Percentiles rank a stretch among this genome's conserved stretches.
Conservation (phyloP, 2,113 vertebrate species). For the Bubalus kerabau region DNA sequence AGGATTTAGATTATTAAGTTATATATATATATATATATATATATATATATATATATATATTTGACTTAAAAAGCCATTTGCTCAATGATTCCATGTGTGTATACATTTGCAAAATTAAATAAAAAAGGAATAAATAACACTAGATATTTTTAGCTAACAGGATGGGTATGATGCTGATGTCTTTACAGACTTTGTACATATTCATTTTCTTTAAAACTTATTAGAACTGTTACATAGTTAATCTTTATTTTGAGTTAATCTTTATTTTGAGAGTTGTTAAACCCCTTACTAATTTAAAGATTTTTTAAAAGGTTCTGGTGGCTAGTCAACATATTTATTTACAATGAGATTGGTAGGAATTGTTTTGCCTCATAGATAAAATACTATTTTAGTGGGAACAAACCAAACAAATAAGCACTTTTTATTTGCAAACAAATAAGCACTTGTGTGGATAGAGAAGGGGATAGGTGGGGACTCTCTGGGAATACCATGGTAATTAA, state of each 20-base stretch:
- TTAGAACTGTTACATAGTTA: background rate
- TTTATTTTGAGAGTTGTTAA: background rate
- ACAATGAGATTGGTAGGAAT: background rate
- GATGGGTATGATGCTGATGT: background rate
- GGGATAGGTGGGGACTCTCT: background rate
- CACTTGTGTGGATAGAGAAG: background rate
- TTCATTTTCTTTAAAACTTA: background rate
- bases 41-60: slow-evolving; percentile 32
- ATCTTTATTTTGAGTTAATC: background rate
- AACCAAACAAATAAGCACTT: background rate
- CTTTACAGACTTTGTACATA: background rate
- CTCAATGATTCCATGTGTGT: slow-evolving; percentile 28
- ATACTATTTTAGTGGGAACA: background rate
- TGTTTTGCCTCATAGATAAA: background rate
- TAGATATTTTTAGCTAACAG: background rate
- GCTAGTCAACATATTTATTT: slow-evolving; percentile 1
- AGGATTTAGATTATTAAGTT: slow-evolving; percentile 33
- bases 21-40: slow-evolving; percentile 29
- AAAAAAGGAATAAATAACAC: slow-evolving; percentile 21
- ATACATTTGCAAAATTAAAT: slow-evolving; percentile 57
- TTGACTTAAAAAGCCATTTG: slow-evolving; percentile 57
- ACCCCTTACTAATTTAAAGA: background rate
- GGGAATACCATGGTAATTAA: background rate
- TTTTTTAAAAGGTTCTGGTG: background rate
- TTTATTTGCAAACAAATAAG: background rate